Percentiles rank a stretch among this genome's conserved stretches.
These are phyloP conservation scores for Oopsacas minuta DNA, from an alignment of 37 sponge, comb jelly and placozoan species.

Conservation along the genomic window DNA sequence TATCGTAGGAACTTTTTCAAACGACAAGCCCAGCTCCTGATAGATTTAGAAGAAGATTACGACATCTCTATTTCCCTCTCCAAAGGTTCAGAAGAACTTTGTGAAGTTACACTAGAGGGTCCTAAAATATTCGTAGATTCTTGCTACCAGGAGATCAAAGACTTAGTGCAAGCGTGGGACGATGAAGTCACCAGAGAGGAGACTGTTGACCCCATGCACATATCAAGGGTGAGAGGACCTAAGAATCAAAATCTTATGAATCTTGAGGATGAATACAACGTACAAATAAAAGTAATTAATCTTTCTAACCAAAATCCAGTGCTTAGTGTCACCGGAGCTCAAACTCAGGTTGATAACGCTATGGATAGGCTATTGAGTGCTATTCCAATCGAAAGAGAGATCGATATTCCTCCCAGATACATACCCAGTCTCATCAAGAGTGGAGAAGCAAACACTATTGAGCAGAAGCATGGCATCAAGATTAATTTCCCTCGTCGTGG, in stretches of 20 bases:
- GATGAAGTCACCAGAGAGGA: constrained; percentile 7
- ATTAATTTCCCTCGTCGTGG: not conserved
- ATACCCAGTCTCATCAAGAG: not conserved
- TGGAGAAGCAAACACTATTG: not conserved
- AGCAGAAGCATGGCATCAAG: not conserved
- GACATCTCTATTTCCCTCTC: not conserved
- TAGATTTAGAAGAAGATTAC: not conserved
- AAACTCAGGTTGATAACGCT: not conserved
- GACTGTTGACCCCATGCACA: not conserved
- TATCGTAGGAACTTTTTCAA: not conserved
- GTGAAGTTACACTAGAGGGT: not conserved
- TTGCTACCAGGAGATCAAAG: not conserved
- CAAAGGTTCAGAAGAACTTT: not conserved
- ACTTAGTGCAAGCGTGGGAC: not conserved
- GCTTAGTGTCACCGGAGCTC: not conserved
- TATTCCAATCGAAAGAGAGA: not conserved
- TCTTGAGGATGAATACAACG: not conserved
- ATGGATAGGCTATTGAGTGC: not conserved
- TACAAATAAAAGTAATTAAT: not conserved
- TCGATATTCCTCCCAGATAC: not conserved
- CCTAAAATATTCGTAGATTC: not conserved
- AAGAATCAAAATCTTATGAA: not conserved
- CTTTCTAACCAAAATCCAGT: not conserved
- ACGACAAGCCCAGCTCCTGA: not conserved
- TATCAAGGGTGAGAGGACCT: not conserved